These are phyloP conservation scores for Falco rusticolus DNA, from an alignment of 2,797 vertebrate genomes.

Conservation along the genomic window DNA sequence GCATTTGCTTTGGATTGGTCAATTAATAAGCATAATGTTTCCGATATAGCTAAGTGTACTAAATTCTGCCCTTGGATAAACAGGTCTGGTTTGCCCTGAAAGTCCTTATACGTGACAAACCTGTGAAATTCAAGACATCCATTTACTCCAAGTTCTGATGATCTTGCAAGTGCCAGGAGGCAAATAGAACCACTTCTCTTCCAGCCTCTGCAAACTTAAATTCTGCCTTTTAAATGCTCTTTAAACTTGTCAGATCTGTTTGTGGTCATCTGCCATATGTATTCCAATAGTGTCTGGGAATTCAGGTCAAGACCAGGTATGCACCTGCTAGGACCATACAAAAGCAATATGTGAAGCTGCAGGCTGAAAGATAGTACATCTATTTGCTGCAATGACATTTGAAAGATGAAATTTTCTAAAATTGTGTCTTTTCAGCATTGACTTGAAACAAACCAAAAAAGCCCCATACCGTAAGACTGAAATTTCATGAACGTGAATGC, in stretches of 20 bases:
- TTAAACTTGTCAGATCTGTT: background rate
- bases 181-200: background rate
- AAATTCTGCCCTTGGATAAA: background rate
- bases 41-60: too few species aligned
- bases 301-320: background rate
- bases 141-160: background rate
- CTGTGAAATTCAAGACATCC: background rate
- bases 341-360: background rate
- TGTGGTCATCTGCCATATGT: background rate
- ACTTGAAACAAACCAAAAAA: background rate
- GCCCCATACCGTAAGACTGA: background rate
- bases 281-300: background rate
- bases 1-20: background rate
- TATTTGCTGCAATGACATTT: background rate
- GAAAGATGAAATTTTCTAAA: background rate
- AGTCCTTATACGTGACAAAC: fast-evolving
- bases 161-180: too few species aligned
- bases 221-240: background rate
- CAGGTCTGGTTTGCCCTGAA: background rate
- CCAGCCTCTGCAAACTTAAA: background rate
- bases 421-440: background rate
- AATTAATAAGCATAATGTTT: background rate
- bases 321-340: background rate
- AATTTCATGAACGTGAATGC: background rate
- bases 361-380: background rate